Evolutionary conservation across 2,797 vertebrate genomes (phyloP).

Genomic region (Pseudomugil gertrudae): DNA sequence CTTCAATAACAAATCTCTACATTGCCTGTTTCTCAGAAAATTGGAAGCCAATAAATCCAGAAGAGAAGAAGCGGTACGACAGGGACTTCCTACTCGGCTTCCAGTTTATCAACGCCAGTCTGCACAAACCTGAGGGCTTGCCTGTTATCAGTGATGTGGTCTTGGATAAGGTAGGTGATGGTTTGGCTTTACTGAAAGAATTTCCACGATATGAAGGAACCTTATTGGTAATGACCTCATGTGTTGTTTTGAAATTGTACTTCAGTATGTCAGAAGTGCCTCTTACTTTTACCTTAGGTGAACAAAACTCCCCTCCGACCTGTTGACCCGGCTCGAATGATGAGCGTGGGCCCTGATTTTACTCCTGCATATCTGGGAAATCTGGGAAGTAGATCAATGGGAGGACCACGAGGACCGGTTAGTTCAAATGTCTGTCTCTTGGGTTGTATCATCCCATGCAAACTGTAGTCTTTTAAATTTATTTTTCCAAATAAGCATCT

Average conservation of each 20-base stretch:
- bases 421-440: conserved; percentile 30
- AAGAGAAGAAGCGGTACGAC: conserved; percentile 95
- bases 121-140: conserved; percentile 96
- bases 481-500: background rate
- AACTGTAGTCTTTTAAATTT: background rate
- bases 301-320: conserved; percentile 92
- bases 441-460: background rate
- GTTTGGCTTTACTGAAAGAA: background rate
- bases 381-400: conserved; percentile 88
- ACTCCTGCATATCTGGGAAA: conserved; percentile 94
- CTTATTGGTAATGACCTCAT: too few species aligned
- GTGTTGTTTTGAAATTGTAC: background rate
- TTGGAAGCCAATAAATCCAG: conserved; percentile 94
- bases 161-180: conserved; percentile 90
- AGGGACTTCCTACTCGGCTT: conserved; percentile 94
- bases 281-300: conserved; percentile 76
- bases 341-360: conserved; percentile 94
- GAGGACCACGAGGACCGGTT: conserved; percentile 78
- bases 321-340: conserved; percentile 87
- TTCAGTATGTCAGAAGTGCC: background rate
- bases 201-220: rapidly evolving
- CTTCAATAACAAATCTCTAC: conserved; percentile 1
- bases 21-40: conserved; percentile 76
- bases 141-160: conserved; percentile 94
- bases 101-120: conserved; percentile 93